These are phyloP conservation scores for Caenorhabditis inopinata DNA, from an alignment of 1,140 invertebrate genomes.

Conservation along the genomic window DNA sequence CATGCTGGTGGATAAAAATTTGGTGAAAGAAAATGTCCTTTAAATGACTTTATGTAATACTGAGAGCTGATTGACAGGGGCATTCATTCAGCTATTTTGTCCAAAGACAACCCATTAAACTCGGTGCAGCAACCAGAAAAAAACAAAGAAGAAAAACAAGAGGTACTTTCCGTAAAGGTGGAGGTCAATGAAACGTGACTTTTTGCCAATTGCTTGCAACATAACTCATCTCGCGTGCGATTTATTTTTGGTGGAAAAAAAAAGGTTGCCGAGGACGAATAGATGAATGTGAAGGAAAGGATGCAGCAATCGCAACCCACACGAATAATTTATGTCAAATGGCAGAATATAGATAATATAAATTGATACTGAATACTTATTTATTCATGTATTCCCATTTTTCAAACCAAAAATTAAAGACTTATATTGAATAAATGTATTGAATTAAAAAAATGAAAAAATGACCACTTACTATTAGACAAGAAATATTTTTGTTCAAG, in stretches of 20 bases:
- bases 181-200: neutral
- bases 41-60: too few relatives aligned
- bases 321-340: neutral
- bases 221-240: conserved; percentile 30
- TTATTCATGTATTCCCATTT: too few relatives aligned
- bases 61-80: too few relatives aligned
- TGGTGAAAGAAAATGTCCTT: too few relatives aligned
- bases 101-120: too few relatives aligned
- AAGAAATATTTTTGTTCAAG: too few relatives aligned
- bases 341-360: neutral
- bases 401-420: too few relatives aligned
- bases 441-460: too few relatives aligned
- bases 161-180: neutral
- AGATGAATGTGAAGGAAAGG: neutral
- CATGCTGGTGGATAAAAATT: too few relatives aligned
- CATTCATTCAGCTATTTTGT: too few relatives aligned
- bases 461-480: too few relatives aligned
- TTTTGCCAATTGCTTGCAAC: conserved; percentile 15
- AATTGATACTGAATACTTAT: neutral
- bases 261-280: neutral
- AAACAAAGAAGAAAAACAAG: conserved; percentile 10
- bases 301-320: neutral
- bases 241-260: neutral
- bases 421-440: too few relatives aligned
- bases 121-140: neutral